A percentile compares a stretch with the other conserved stretches of the same genome.
These are phyloP conservation scores for Paracyclopina nana DNA, from an alignment of 1,140 invertebrate species.

Conservation along the genomic window DNA sequence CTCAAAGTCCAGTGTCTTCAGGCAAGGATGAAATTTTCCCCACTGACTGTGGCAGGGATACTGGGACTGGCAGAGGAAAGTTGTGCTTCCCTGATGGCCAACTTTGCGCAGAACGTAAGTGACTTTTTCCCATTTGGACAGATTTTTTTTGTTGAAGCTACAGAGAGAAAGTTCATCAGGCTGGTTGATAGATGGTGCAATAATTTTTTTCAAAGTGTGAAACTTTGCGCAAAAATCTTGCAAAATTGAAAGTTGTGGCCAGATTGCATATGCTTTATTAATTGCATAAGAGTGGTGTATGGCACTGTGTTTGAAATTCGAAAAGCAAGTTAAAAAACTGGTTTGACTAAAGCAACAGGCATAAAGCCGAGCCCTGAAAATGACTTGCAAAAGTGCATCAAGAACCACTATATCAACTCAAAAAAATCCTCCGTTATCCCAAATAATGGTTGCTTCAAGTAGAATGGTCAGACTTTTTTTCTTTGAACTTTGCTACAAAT, in stretches of 20 bases:
- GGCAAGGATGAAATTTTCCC: constrained; percentile 2
- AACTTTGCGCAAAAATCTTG: background rate
- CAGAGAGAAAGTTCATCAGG: background rate
- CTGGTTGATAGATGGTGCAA: background rate
- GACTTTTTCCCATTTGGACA: too few species aligned
- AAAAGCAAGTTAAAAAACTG: too few species aligned
- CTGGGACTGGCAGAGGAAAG: constrained; percentile 9
- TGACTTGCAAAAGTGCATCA: too few species aligned
- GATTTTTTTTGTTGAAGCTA: background rate
- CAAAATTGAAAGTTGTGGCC: background rate
- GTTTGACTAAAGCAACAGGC: too few species aligned
- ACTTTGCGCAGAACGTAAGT: constrained; percentile 9
- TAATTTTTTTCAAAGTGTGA: background rate
- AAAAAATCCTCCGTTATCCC: too few species aligned
- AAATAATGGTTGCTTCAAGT: too few species aligned
- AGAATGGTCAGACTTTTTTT: too few species aligned
- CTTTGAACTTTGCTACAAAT: too few species aligned
- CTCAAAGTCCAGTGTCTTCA: background rate
- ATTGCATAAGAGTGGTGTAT: background rate
- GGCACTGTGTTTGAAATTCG: too few species aligned
- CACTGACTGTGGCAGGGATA: constrained; percentile 12
- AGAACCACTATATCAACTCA: too few species aligned
- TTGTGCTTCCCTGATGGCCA: constrained; percentile 15
- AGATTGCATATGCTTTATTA: background rate
- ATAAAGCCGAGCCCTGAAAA: too few species aligned